Evolutionary conservation across 2,888 invertebrate species (phyloP), one percentile per base, ranked within the genome.

Genomic region (Ceratothoa steindachneri): DNA sequence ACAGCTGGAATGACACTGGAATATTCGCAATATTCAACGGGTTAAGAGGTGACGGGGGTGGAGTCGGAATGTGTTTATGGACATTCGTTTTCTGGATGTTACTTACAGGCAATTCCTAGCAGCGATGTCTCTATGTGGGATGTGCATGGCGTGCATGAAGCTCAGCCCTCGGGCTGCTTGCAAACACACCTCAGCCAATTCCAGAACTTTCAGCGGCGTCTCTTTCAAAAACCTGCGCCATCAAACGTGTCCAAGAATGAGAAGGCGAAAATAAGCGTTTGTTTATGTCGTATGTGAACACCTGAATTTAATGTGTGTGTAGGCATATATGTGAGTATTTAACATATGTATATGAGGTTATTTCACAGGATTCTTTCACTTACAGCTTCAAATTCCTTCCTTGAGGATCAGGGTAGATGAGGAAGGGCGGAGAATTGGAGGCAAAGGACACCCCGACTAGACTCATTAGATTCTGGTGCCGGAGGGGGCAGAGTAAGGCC

Each of bases 41-140:
- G n/a, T n/a, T n/a, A n/a, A n/a, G n/a, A n/a, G n/a, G n/a, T n/a
- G n/a, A n/a, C n/a, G n/a, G n/a, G n/a, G n/a, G n/a, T n/a, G n/a
- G n/a, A n/a, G n/a, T 41, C 41, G 41, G 7, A 41, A 41, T 9
- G 7, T 41, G 41, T 15, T 41, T 9, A 7, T 41, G 7, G 15
- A 41, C 7, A 41, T 41, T 9, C 15, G 15, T 41, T 9, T 41
- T 41, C 7, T 41, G 15, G 7, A 41, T 41, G 15, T 41, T 9
- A 80, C 81, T 77, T 65, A 81, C 81, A 81, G 74, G 72, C 81
- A 81, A 77, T 81, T 81, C 60, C 81, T 76, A 12, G 81, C 74
- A 7, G 80, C 81, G 27, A 81, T 60, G 72, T 81, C 81, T 9
- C 73, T 77, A 71, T 81, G 81, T 22, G 81, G 73, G 51, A 81